Conservation (phyloP, 2,113 vertebrate species). For the Mesitornis unicolor region DNA sequence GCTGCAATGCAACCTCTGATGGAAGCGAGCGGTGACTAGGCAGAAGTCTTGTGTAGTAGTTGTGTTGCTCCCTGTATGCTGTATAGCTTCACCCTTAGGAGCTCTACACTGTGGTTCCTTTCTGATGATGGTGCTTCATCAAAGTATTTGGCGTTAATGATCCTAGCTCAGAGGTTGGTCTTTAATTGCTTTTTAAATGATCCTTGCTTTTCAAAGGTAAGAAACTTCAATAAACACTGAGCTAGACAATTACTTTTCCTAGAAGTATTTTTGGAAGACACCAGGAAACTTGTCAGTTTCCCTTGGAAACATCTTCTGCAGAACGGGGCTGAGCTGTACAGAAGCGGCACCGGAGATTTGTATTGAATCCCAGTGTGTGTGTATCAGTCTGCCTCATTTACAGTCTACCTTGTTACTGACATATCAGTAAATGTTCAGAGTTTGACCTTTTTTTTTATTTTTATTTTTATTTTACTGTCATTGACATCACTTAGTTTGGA, state of each 20-base stretch:
- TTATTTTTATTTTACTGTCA: neutral
- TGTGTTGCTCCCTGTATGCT: neutral
- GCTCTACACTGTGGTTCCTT: neutral
- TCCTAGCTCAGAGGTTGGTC: neutral
- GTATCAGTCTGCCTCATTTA: neutral
- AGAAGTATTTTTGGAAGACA: neutral
- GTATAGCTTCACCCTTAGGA: neutral
- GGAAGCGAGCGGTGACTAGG: neutral
- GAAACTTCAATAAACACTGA: neutral
- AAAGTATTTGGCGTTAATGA: neutral
- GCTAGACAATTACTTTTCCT: neutral
- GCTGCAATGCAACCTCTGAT: neutral
- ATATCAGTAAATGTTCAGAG: neutral
- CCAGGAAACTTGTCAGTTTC: neutral
- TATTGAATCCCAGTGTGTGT: neutral
- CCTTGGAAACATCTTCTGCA: neutral
- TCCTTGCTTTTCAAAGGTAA: neutral
- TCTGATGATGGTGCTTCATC: neutral
- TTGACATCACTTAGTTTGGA: neutral
- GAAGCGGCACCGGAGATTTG: neutral
- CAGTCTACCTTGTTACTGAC: neutral
- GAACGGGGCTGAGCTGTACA: neutral
- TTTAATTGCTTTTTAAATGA: neutral
- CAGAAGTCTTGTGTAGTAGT: neutral
- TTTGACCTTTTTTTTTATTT: fast-evolving